A percentile compares a stretch with the other conserved stretches of the same genome.
Evolutionary conservation across 2,888 invertebrate species (phyloP).

Genomic region (Acleris sparsana): DNA sequence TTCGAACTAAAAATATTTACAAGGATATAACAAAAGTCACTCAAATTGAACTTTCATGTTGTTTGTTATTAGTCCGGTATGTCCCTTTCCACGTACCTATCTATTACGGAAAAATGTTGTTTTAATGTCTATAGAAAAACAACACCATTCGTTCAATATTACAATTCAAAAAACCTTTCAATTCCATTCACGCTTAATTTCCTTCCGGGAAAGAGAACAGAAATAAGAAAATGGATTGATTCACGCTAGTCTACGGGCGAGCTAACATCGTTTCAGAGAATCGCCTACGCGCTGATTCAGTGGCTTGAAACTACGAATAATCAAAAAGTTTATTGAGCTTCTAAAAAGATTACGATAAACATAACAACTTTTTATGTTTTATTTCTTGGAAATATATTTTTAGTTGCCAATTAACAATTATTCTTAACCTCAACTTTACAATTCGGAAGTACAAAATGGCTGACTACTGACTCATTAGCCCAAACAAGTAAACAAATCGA

Average conservation of each 20-base stretch:
- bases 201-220: slow-evolving; percentile 17
- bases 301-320: slow-evolving; percentile 7
- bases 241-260: slow-evolving; percentile 5
- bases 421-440: too few relatives aligned
- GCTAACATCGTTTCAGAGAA: slow-evolving; percentile 26
- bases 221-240: slow-evolving; percentile 27
- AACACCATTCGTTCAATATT: too few relatives aligned
- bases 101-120: too few relatives aligned
- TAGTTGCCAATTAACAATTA: neutral
- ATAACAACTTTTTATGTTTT: neutral
- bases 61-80: too few relatives aligned
- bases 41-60: neutral
- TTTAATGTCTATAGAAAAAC: too few relatives aligned
- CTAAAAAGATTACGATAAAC: slow-evolving; percentile 5
- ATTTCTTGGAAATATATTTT: neutral
- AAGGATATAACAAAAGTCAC: too few relatives aligned
- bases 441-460: neutral
- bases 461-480: slow-evolving; percentile 2
- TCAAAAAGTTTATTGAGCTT: slow-evolving; percentile 12
- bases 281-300: slow-evolving; percentile 30
- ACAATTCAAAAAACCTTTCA: too few relatives aligned
- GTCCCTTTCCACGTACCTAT: too few relatives aligned
- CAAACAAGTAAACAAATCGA: slow-evolving; percentile 17
- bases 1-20: too few relatives aligned
- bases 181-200: slow-evolving; percentile 11